phyloP scores from a whole-genome alignment of 2,888 invertebrate genomes.

The Euplexia lucipara region DNA sequence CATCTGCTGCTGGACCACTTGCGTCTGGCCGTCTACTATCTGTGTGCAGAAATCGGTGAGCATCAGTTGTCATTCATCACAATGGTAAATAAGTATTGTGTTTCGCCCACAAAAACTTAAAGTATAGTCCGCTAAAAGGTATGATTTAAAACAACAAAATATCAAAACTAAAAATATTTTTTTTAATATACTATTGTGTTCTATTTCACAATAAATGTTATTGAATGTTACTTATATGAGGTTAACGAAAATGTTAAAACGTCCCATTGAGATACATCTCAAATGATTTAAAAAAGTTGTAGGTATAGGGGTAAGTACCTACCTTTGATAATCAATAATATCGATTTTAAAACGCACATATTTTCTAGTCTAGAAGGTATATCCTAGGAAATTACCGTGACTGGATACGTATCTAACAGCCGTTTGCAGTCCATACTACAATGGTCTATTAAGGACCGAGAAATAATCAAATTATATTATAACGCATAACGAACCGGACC shows the following conservation, averaged over 20 bases:
- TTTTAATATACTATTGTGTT: too few species aligned
- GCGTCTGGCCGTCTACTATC: constrained; percentile 85
- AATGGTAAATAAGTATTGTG: neutral
- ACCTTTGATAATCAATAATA: too few species aligned
- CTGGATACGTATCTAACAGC: neutral
- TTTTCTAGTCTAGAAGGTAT: neutral
- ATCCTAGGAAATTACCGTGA: neutral
- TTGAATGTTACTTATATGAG: too few species aligned
- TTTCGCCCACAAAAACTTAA: too few species aligned
- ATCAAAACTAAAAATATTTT: too few species aligned
- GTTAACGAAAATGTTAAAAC: too few species aligned
- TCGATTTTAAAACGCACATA: neutral
- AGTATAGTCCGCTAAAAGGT: too few species aligned
- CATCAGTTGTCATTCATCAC: constrained; percentile 1
- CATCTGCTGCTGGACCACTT: constrained; percentile 86
- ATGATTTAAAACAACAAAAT: too few species aligned
- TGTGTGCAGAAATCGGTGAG: constrained; percentile 54
- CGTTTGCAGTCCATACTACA: neutral
- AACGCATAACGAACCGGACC: neutral
- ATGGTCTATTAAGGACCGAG: neutral
- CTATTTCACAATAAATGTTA: too few species aligned
- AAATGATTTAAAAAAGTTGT: too few species aligned
- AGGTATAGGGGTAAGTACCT: too few species aligned
- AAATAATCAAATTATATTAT: constrained; percentile 1
- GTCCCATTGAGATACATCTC: too few species aligned